Percentiles rank a stretch among this genome's conserved stretches.
Conservation (phyloP, 37 sponge, comb jelly and placozoan genomes). For the Cladorhizidae sp. region DNA sequence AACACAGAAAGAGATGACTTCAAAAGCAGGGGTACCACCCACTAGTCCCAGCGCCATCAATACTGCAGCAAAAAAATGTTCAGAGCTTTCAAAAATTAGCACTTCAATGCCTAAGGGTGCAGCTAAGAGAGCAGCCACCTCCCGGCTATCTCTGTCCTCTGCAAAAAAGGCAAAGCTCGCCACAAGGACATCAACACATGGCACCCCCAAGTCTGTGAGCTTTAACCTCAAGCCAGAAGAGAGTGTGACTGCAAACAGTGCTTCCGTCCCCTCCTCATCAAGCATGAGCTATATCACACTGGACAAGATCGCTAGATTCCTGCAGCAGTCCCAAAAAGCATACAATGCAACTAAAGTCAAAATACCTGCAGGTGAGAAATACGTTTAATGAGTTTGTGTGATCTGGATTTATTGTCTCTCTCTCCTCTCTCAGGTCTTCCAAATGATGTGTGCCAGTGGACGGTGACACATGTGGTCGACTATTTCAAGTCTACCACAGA, state of each 20-base stretch:
- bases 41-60: too few relatives aligned
- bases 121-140: background rate
- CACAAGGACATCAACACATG: background rate
- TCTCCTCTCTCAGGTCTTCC: conserved; percentile 4
- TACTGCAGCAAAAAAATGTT: background rate
- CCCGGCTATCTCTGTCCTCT: background rate
- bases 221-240: conserved; percentile 22
- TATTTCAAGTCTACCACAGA: conserved; percentile 57
- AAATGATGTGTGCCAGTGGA: conserved; percentile 42
- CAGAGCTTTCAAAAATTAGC: background rate
- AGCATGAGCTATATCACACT: background rate
- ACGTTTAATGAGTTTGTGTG: background rate
- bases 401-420: background rate
- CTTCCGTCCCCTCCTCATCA: background rate
- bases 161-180: background rate
- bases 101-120: background rate
- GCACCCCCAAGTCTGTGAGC: conserved; percentile 16
- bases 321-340: background rate
- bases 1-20: too few relatives aligned
- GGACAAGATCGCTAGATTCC: conserved; percentile 1
- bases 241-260: conserved; percentile 1
- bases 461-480: conserved; percentile 35
- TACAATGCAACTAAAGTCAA: conserved; percentile 3
- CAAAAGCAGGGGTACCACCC: too few relatives aligned
- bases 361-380: background rate